Percentiles rank a stretch among this genome's conserved stretches.
phyloP scores from a whole-genome alignment of 2,797 vertebrate species.

The Novumbra hubbsi region DNA sequence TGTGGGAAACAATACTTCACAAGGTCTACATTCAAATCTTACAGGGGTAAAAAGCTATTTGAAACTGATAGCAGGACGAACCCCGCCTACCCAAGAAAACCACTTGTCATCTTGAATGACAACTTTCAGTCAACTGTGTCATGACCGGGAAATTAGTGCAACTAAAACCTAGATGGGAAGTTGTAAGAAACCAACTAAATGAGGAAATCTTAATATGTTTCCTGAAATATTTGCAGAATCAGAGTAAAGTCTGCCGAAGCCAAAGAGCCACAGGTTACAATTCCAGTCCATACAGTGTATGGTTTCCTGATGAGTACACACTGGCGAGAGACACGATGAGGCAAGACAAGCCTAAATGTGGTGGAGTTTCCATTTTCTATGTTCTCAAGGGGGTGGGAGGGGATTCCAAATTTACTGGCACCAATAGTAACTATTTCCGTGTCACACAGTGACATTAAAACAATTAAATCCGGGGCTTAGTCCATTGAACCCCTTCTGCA shows the following conservation, averaged over 20 bases:
- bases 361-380: slow-evolving; percentile 37
- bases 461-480: slow-evolving; percentile 52
- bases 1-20: background rate
- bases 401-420: slow-evolving; percentile 49
- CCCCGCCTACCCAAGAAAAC: background rate
- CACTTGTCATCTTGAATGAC: background rate
- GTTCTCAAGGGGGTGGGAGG: slow-evolving; percentile 21
- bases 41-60: background rate
- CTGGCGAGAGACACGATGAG: slow-evolving; percentile 9
- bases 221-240: background rate
- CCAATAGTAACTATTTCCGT: slow-evolving; percentile 36
- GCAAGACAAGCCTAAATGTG: slow-evolving; percentile 12
- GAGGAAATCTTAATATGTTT: background rate
- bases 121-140: background rate
- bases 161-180: background rate
- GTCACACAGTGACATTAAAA: slow-evolving; percentile 60
- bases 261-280: background rate
- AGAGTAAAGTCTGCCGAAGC: background rate
- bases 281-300: background rate
- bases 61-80: background rate
- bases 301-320: background rate
- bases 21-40: background rate
- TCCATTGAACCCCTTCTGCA: slow-evolving; percentile 28
- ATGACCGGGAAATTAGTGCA: background rate
- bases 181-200: background rate